Evolutionary conservation across 1,140 invertebrate genomes (phyloP).

Genomic region (Rhopalosiphum padi): DNA sequence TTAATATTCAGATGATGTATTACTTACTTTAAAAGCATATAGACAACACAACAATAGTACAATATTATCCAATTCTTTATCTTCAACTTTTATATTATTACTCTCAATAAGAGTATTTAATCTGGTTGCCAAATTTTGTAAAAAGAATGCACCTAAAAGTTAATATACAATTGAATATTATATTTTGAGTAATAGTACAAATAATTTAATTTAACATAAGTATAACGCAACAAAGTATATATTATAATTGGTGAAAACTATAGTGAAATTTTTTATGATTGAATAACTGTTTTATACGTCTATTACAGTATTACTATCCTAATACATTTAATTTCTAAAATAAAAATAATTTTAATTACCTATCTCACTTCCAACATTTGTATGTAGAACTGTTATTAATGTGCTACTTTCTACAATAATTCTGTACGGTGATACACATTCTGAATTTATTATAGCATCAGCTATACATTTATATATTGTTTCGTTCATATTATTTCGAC

Average conservation of each 20-base stretch:
- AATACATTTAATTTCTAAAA: background rate
- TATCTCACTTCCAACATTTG: slow-evolving; percentile 89
- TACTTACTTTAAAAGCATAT: slow-evolving; percentile 87
- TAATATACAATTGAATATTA: slow-evolving; percentile 47
- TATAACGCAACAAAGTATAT: background rate
- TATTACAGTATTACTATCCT: background rate
- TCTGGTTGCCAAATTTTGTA: slow-evolving; percentile 73
- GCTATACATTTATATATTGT: slow-evolving; percentile 74
- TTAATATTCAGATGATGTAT: background rate
- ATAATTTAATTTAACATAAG: background rate
- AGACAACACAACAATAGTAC: slow-evolving; percentile 80
- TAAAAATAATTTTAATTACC: slow-evolving; percentile 66
- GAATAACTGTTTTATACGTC: too few relatives aligned
- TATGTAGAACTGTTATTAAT: slow-evolving; percentile 83
- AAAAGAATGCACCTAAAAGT: slow-evolving; percentile 76
- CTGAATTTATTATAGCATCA: slow-evolving; percentile 70
- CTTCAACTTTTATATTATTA: slow-evolving; percentile 68
- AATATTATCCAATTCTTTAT: slow-evolving; percentile 88
- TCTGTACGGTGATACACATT: slow-evolving; percentile 75
- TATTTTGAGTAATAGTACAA: slow-evolving; percentile 58
- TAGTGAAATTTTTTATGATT: background rate
- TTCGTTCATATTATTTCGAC: slow-evolving; percentile 83
- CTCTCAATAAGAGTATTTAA: slow-evolving; percentile 71
- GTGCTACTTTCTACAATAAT: slow-evolving; percentile 85
- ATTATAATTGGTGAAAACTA: background rate